A percentile compares a stretch with the other conserved stretches of the same genome.
These are phyloP conservation scores for Thelaira solivaga DNA, from an alignment of 2,888 invertebrate species.

Conservation along the genomic window DNA sequence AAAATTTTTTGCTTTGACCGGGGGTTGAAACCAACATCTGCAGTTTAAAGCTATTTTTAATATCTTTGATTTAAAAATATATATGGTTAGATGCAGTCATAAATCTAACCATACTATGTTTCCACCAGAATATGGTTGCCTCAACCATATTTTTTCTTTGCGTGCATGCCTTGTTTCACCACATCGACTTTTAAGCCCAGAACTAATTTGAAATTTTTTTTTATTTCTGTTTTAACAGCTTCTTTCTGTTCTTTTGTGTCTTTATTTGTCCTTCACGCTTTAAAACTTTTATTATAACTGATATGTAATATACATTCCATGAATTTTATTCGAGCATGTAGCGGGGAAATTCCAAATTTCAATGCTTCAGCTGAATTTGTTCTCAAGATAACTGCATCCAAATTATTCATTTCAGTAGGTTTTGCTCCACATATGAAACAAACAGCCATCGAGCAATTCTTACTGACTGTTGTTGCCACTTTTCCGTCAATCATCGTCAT, in stretches of 20 bases:
- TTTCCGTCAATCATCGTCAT: slow-evolving; percentile 32
- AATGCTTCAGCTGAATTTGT: slow-evolving; percentile 21
- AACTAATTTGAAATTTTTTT: slow-evolving; percentile 18
- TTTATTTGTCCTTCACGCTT: slow-evolving; percentile 37
- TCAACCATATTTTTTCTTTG: too few species aligned
- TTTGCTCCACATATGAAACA: slow-evolving; percentile 30
- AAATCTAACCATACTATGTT: too few species aligned
- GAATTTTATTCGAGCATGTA: slow-evolving; percentile 18
- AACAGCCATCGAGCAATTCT: slow-evolving; percentile 37
- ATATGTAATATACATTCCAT: slow-evolving; percentile 35
- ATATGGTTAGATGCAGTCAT: too few species aligned
- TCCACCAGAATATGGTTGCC: too few species aligned
- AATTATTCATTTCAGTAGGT: slow-evolving; percentile 33
- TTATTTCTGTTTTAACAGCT: slow-evolving; percentile 27
- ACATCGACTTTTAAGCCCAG: slow-evolving; percentile 32
- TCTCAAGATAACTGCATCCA: slow-evolving; percentile 29
- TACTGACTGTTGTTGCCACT: slow-evolving; percentile 35
- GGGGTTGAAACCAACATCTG: slow-evolving; percentile 48
- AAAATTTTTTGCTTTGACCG: too few species aligned
- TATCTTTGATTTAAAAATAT: too few species aligned
- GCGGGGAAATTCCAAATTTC: slow-evolving; percentile 26
- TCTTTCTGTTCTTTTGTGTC: slow-evolving; percentile 29
- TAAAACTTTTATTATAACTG: slow-evolving; percentile 27
- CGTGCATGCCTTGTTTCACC: too few species aligned
- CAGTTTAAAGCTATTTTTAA: too few species aligned